Evolutionary conservation across 2,797 vertebrate genomes (phyloP), one percentile per base, ranked within the genome.

Genomic region (Heterohyrax brucei): DNA sequence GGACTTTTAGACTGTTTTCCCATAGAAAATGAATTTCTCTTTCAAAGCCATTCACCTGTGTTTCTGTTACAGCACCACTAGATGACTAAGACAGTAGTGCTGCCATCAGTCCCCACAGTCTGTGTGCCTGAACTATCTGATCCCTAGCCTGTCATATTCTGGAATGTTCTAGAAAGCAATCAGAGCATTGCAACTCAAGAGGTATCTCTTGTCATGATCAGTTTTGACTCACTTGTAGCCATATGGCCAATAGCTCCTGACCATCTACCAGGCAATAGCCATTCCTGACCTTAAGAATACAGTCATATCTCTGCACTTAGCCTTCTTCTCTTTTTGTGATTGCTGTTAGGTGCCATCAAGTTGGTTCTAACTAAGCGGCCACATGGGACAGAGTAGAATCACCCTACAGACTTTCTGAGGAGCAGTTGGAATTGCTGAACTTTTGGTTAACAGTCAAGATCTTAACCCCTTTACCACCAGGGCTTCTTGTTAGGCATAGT

Each of bases 201-300:
- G 95, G 95, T 96, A 30, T 19, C 66, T 59, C 75, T 75, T 16
- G n/a, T 92, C 91, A 61, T 81, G 86, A 73, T 83, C 76, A 62
- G 18, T 70, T 46, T 50, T 92, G 1, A 0, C 94, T 97, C 81
- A 46, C 28, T 81, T 39, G 26, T 93, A 80, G 88, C 96, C 89
- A 96, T 92, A n/a, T 94, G 91, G 96, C 73, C 59, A 56, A 83
- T 95, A 97, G 95, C 97, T 84, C 85, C 87, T 87, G 96, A 22
- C 48, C 92, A 68, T 73, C 90, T 61, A 39, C 93, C 85, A 96
- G 89, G 94, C 68, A 39, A 6, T 33, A 72, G 26, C 19, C 22
- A 26, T 10, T 24, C 9, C 2, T 0, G 1, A 39, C 46, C 66
- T 81, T 59, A 61, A 24, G 48, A 70, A 14, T 30, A 81, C 6